A percentile compares a stretch with the other conserved stretches of the same genome.
phyloP scores from a whole-genome alignment of 2,797 vertebrate species.

The Molossus alvarezi region DNA sequence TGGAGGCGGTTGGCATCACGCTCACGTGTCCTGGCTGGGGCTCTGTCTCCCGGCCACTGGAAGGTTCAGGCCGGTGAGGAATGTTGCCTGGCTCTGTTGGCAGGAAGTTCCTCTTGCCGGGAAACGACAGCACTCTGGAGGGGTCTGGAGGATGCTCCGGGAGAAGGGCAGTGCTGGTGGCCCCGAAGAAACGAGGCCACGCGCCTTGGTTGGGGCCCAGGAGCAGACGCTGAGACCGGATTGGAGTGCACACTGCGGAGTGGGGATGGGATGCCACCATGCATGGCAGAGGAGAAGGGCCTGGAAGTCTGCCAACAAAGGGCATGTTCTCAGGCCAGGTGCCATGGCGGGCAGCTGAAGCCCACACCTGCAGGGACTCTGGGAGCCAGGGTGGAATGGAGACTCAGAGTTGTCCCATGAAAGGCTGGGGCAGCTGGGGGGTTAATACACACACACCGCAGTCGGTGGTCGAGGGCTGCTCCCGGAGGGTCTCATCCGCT shows the following conservation, averaged over 20 bases:
- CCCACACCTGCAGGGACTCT: neutral
- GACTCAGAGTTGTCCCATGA: neutral
- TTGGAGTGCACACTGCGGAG: neutral
- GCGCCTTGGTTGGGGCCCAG: neutral
- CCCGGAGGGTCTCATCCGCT: neutral
- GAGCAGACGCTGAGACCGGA: neutral
- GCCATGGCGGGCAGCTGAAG: neutral
- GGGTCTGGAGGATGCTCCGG: neutral
- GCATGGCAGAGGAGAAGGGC: neutral
- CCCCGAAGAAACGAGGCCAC: neutral
- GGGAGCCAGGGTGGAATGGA: neutral
- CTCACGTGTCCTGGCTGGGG: rapidly evolving
- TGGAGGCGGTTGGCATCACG: rapidly evolving
- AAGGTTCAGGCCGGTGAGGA: neutral
- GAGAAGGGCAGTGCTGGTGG: neutral
- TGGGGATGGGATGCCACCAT: neutral
- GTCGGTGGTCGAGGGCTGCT: neutral
- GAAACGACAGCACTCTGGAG: too few relatives aligned
- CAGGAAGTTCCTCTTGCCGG: neutral
- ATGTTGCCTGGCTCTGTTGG: neutral
- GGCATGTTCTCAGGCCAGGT: neutral
- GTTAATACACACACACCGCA: too few relatives aligned
- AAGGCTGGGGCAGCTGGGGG: neutral
- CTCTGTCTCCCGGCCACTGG: neutral
- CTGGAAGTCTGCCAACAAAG: neutral